Evolutionary conservation across 2,113 vertebrate genomes (phyloP).

Genomic region (Benitochromis conjunctus): DNA sequence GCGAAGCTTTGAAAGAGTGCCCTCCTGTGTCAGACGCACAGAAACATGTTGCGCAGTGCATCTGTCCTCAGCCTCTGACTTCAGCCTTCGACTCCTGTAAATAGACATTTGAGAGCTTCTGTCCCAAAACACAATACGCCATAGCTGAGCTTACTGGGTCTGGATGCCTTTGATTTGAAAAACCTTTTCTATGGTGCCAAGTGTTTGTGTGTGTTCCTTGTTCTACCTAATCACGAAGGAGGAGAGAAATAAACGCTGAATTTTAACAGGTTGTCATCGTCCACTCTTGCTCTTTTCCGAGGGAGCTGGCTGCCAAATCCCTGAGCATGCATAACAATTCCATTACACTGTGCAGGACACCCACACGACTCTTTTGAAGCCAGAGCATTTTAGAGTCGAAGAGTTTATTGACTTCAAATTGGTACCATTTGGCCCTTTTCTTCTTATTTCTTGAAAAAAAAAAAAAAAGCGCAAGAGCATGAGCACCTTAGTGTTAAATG

Average conservation of each 20-base stretch:
- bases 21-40: constrained; percentile 71
- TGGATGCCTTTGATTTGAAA: background rate
- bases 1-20: constrained; percentile 69
- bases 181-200: background rate
- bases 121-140: background rate
- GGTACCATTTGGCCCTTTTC: constrained; percentile 69
- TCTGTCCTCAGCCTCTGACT: background rate
- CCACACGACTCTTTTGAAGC: constrained; percentile 69
- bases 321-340: constrained; percentile 64
- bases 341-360: constrained; percentile 63
- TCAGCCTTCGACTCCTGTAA: background rate
- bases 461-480: constrained; percentile 22
- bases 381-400: constrained; percentile 43
- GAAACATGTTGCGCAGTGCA: constrained; percentile 46
- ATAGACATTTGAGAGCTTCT: background rate
- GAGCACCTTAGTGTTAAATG: background rate
- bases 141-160: background rate
- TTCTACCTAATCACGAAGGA: background rate
- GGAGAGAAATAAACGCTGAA: constrained; percentile 12
- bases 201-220: background rate
- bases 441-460: background rate
- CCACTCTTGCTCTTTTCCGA: constrained; percentile 43
- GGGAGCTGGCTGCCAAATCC: constrained; percentile 53
- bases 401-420: constrained; percentile 78
- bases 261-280: constrained; percentile 67